These are phyloP conservation scores for Drosophila peninsularis DNA, from an alignment of 2,888 invertebrate species.

Conservation along the genomic window DNA sequence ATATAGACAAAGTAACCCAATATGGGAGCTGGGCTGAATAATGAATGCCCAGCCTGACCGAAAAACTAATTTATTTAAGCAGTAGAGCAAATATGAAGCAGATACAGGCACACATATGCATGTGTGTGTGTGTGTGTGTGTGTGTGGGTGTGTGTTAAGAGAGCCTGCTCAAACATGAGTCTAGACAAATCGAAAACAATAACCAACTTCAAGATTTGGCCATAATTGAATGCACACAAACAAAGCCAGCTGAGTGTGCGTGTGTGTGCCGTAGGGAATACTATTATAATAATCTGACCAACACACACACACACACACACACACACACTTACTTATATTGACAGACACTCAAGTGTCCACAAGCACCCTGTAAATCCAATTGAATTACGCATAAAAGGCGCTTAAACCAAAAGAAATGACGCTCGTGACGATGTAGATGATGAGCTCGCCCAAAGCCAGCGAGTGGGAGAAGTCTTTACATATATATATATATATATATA, in stretches of 20 bases:
- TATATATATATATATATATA: background rate
- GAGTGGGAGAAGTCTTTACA: background rate
- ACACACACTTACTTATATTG: constrained; percentile 50
- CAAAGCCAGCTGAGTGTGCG: constrained; percentile 25
- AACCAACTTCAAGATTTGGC: constrained; percentile 71
- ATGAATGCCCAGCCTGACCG: constrained; percentile 36
- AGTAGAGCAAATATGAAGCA: constrained; percentile 49
- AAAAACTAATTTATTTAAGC: constrained; percentile 72
- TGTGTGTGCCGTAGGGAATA: constrained; percentile 60
- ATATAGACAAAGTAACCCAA: background rate
- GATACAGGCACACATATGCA: constrained; percentile 3
- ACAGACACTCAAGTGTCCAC: constrained; percentile 78
- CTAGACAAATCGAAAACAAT: constrained; percentile 78
- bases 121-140: background rate
- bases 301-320: constrained; percentile 34
- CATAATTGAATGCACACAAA: constrained; percentile 76
- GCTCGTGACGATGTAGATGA: constrained; percentile 48
- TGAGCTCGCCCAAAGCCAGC: constrained; percentile 21
- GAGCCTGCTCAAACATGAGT: constrained; percentile 65
- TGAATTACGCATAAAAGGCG: constrained; percentile 78
- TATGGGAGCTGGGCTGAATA: constrained; percentile 10
- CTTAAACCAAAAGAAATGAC: constrained; percentile 73
- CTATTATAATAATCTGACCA: constrained; percentile 76
- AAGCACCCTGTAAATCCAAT: constrained; percentile 79
- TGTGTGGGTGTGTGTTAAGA: background rate